Evolutionary conservation across 2,888 invertebrate species (phyloP), one percentile per base, ranked within the genome.

Genomic region (Nephrotoma guestfalica): DNA sequence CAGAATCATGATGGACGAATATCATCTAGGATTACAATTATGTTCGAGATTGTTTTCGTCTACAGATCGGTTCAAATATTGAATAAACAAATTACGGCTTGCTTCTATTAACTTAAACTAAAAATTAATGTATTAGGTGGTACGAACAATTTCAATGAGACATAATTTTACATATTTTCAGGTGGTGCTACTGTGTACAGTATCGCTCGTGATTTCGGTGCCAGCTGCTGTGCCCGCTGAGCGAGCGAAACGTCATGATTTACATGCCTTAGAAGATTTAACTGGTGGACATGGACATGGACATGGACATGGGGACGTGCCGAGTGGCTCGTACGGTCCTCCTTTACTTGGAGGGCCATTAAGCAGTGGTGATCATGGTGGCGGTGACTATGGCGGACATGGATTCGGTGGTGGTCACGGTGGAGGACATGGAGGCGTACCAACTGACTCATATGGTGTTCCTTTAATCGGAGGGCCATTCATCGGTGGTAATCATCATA

Each of bases 381-480:
- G 88, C 6, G 87, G 88, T 6, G 87, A 88, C 43, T 87, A 88
- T 43, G 88, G 89, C 88, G 89, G 92, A 87, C 89, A 91, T 3
- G 90, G 90, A 88, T 90, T 30, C 30, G 30, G 30, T 30, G 30
- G 30, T 30, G 30, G 88, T 88, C 42, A 89, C 2, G 89, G 90
- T n/a, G 89, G 89, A 90, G 89, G 89, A 85, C 88, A 88, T 13
- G 88, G 88, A 15, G 87, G 88, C 84, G 87, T 88, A 6, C 87
- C 88, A 7, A 88, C 89, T 43, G 87, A 88, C 4, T 43, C 43
- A 11, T 87, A 89, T 87, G 45, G 88, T 85, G 30, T 88, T 85
- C 41, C 85, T 4, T 18, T 18, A 89, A 88, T 88, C 87, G 88
- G 88, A 88, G 47, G 88, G 3, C 88, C 88, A 83, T 88, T 88